A percentile compares a stretch with the other conserved stretches of the same genome.
phyloP scores from a whole-genome alignment of 2,888 invertebrate genomes.

The Deilephila elpenor region DNA sequence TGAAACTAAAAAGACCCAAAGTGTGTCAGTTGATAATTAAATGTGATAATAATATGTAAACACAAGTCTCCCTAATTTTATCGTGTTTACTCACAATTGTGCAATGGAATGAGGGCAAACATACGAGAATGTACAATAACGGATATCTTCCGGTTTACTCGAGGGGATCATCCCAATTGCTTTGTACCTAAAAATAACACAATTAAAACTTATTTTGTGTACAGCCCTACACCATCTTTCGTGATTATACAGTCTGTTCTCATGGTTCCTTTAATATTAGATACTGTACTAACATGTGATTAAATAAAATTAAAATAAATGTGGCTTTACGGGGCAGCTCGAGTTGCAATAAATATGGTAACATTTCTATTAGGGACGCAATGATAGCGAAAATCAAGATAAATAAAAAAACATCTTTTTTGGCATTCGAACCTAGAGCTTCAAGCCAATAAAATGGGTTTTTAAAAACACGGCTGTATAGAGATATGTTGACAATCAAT shows the following conservation, averaged over 20 bases:
- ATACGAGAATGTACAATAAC: constrained; percentile 1
- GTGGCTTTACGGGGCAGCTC: too few species aligned
- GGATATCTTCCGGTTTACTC: constrained; percentile 4
- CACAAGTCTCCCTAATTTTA: background rate
- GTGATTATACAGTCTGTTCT: background rate
- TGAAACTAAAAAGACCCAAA: too few species aligned
- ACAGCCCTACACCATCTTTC: background rate
- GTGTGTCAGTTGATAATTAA: background rate
- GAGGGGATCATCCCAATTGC: background rate
- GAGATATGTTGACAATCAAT: too few species aligned
- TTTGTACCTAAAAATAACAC: background rate
- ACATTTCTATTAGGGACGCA: too few species aligned
- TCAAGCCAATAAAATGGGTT: too few species aligned
- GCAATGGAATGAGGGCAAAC: background rate
- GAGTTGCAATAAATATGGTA: too few species aligned
- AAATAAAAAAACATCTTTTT: too few species aligned
- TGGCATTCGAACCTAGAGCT: too few species aligned
- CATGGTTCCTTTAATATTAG: background rate
- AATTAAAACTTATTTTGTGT: constrained; percentile 4
- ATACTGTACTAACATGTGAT: background rate
- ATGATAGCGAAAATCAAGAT: too few species aligned
- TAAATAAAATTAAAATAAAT: too few species aligned
- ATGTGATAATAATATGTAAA: background rate
- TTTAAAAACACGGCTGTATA: too few species aligned
- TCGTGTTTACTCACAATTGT: background rate